These are phyloP conservation scores for Stomatorhinus walkeri DNA, from an alignment of 2,797 vertebrate genomes.

Conservation along the genomic window DNA sequence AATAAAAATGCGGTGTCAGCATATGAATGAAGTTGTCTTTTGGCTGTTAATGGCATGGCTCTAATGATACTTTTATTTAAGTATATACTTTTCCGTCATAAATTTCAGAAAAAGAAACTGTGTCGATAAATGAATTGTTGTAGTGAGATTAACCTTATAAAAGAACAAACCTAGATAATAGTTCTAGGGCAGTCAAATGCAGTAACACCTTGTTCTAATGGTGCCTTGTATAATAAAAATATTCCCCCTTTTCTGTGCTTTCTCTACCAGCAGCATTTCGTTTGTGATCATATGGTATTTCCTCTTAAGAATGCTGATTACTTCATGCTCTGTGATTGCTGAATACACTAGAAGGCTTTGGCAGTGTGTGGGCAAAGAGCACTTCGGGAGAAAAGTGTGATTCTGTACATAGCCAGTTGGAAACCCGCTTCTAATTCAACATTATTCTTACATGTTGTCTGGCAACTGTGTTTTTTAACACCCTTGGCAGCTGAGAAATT, in stretches of 20 bases:
- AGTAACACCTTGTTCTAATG: background rate
- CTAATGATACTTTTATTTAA: background rate
- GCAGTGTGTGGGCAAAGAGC: background rate
- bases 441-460: background rate
- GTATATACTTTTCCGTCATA: background rate
- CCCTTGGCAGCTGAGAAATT: background rate
- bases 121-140: background rate
- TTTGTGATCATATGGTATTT: slow-evolving; percentile 1
- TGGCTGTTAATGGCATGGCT: background rate
- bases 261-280: background rate
- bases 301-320: background rate
- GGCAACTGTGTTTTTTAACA: background rate
- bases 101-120: background rate
- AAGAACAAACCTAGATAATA: background rate
- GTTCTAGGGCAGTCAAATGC: background rate
- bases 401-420: background rate
- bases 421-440: background rate
- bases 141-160: background rate
- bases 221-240: background rate
- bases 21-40: background rate
- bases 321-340: background rate
- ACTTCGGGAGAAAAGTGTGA: background rate
- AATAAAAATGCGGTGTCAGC: background rate
- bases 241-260: background rate
- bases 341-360: background rate